Conservation (phyloP, 2,113 vertebrate genomes). For the Trinectes maculatus region DNA sequence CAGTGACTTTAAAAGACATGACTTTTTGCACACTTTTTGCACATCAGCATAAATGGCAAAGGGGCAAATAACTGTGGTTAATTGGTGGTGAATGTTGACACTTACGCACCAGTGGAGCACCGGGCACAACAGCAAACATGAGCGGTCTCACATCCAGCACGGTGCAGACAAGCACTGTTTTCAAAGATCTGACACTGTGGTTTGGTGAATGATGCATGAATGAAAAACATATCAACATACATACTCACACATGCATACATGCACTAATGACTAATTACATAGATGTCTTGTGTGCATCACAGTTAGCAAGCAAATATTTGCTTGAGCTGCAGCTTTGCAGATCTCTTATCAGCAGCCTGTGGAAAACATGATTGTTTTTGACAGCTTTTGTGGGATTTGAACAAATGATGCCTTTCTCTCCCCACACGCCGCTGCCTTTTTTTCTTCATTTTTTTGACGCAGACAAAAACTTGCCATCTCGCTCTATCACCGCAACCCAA, state of each 20-base stretch:
- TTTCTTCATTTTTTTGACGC: conserved; percentile 15
- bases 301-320: neutral
- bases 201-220: neutral
- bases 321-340: neutral
- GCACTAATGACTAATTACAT: neutral
- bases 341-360: conserved; percentile 9
- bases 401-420: conserved; percentile 46
- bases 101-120: neutral
- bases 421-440: conserved; percentile 1
- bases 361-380: conserved; percentile 6
- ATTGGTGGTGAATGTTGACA: conserved; percentile 21
- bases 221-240: too few species aligned
- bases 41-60: conserved; percentile 16
- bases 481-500: conserved; percentile 23
- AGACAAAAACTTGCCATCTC: conserved; percentile 25
- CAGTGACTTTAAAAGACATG: neutral
- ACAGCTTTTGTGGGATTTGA: conserved; percentile 29
- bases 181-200: neutral
- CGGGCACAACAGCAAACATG: neutral
- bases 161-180: too few species aligned
- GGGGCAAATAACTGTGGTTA: conserved; percentile 17
- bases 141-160: neutral
- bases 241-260: neutral
- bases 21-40: conserved; percentile 21
- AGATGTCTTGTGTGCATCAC: neutral